These are phyloP conservation scores for Heterohyrax brucei DNA, from an alignment of 2,797 vertebrate genomes.

Conservation along the genomic window DNA sequence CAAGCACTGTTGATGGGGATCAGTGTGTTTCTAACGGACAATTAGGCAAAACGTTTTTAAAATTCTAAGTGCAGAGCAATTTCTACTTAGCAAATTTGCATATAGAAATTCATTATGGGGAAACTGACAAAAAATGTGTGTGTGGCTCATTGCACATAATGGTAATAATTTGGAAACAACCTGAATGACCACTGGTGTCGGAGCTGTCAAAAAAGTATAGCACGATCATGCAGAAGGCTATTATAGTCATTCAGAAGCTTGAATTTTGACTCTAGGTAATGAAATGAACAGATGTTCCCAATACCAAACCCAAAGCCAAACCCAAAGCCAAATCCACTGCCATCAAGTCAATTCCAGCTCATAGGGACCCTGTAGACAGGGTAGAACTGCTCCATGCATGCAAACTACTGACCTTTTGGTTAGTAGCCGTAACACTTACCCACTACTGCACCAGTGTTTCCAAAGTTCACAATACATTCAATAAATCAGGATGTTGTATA, in stretches of 20 bases:
- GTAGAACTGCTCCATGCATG: too few species aligned
- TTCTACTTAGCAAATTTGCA: slow-evolving; percentile 12
- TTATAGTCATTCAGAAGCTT: neutral
- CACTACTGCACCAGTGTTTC: too few species aligned
- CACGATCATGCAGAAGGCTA: neutral
- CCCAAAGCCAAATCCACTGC: too few species aligned
- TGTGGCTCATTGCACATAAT: neutral
- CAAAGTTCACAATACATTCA: neutral
- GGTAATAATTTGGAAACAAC: slow-evolving; percentile 4
- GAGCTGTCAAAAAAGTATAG: neutral
- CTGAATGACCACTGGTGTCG: neutral
- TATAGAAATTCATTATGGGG: slow-evolving; percentile 27
- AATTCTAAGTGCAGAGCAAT: neutral
- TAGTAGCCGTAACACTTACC: too few species aligned
- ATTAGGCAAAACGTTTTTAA: neutral
- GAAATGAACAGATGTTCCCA: neutral
- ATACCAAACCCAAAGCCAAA: neutral
- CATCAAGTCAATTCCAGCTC: too few species aligned
- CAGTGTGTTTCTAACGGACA: neutral
- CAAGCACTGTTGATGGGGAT: neutral
- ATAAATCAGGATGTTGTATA: neutral
- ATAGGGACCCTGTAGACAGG: too few species aligned
- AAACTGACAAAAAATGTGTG: neutral
- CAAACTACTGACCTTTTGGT: too few species aligned
- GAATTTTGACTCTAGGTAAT: neutral